These are phyloP conservation scores for Siniperca undulata DNA, from an alignment of 2,797 vertebrate species.

Conservation along the genomic window DNA sequence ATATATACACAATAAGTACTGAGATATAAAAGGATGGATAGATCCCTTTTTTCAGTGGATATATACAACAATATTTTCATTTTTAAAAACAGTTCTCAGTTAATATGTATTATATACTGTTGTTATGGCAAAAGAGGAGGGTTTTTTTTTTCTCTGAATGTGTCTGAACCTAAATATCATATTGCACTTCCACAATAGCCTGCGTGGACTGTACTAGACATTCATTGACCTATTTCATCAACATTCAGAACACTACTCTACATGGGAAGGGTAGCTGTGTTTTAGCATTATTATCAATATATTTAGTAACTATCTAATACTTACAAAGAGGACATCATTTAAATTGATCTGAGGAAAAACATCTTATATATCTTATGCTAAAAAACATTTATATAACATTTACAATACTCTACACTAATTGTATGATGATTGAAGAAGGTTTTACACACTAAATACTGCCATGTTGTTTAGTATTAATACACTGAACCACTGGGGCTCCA, in stretches of 20 bases:
- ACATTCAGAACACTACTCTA: conserved; percentile 49
- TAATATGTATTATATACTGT: conserved; percentile 43
- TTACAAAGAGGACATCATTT: conserved; percentile 63
- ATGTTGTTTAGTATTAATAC: conserved; percentile 82
- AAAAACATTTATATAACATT: conserved; percentile 43
- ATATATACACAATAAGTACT: conserved; percentile 88
- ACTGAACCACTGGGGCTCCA: conserved; percentile 63
- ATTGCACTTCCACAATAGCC: conserved; percentile 76
- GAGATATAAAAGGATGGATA: conserved; percentile 77
- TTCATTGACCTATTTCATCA: conserved; percentile 58
- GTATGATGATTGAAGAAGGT: conserved; percentile 52
- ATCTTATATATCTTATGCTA: conserved; percentile 30
- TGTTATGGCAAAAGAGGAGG: conserved; percentile 43
- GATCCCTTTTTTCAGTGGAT: conserved; percentile 59
- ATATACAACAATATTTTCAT: conserved; percentile 68
- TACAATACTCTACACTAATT: conserved; percentile 54
- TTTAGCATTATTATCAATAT: conserved; percentile 36
- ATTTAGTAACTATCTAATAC: conserved; percentile 70
- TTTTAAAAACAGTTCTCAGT: conserved; percentile 22
- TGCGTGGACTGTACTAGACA: conserved; percentile 40
- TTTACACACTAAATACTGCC: conserved; percentile 87
- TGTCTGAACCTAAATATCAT: conserved; percentile 64
- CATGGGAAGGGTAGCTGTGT: conserved; percentile 26
- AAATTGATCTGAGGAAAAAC: conserved; percentile 53
- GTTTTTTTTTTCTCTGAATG: conserved; percentile 49